Evolutionary conservation across 2,797 vertebrate species (phyloP), one percentile per base, ranked within the genome.

Genomic region (Parauchenoglanis ngamensis): DNA sequence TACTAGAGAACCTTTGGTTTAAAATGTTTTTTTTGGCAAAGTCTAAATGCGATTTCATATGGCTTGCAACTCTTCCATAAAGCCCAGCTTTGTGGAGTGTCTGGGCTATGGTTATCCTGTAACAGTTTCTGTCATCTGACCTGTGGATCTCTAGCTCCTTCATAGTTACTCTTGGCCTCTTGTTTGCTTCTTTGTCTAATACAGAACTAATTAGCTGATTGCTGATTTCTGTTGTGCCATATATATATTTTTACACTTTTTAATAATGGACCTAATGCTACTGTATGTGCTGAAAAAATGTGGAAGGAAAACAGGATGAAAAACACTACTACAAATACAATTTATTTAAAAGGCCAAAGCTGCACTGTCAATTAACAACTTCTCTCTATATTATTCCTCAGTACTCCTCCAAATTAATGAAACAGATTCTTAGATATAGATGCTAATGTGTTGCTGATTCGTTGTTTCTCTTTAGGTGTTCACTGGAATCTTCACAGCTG

Each of bases 401-500:
- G 19, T 23, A 59, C 57, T 59, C 19, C 13, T 68, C n/a, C 67
- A 76, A 13, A 52, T 52, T 52, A n/a, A 52, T 28, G 7, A 28
- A 54, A 76, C 46, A 49, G 23, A 49, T 75, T 25, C 10, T 11
- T 2, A 49, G 44, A 76, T 76, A 52, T 44, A 21, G n/a, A 67
- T 68, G 13, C 28, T 68, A 68, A 80, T 40, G 28, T 72, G 25
- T 79, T 70, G 6, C 40, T 61, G n/a, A 46, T n/a, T 83, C 17
- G 56, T 57, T 81, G 8, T 70, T 70, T 40, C 11, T 80, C 44
- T 85, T 49, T 67, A 96, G 98, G 98, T 99, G 88, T 99, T 99
- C 94, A 99, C 98, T 0, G 97, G 97, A 28, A 99, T 99, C 94
- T 99, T 99, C 92, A 98, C 98, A 0, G 97, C 98, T 57, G 98